Percentiles rank a stretch among this genome's conserved stretches.
These are phyloP conservation scores for Eriosoma lanigerum DNA, from an alignment of 1,140 invertebrate species.

Conservation along the genomic window DNA sequence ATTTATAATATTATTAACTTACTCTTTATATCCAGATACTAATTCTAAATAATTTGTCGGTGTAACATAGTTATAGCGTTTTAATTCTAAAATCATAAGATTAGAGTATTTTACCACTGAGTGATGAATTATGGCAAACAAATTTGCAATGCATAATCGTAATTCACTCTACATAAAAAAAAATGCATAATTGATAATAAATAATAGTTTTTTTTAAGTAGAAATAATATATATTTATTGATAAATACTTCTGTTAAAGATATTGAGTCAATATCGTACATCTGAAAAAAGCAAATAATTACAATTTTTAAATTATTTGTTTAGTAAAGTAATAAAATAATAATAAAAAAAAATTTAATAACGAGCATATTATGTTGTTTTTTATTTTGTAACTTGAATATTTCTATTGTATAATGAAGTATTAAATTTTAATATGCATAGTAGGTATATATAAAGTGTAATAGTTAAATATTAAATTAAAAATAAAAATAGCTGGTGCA, in stretches of 20 bases:
- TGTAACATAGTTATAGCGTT: conserved; percentile 82
- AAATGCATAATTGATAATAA: neutral
- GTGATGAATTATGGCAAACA: conserved; percentile 77
- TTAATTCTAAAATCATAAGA: conserved; percentile 73
- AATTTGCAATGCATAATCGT: conserved; percentile 55
- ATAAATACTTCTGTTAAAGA: conserved; percentile 4
- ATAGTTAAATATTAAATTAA: no score
- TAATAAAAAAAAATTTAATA: no score
- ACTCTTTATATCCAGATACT: conserved; percentile 79
- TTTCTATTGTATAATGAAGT: no score
- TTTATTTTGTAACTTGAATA: no score
- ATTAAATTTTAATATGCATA: no score
- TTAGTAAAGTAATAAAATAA: no score
- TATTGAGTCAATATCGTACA: neutral
- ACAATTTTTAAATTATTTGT: no score
- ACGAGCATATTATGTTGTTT: no score
- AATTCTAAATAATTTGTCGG: conserved; percentile 82
- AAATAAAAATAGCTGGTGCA: no score
- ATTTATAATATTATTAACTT: conserved; percentile 55
- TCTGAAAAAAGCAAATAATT: neutral
- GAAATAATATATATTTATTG: neutral
- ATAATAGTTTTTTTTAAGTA: neutral
- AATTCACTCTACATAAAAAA: conserved; percentile 52
- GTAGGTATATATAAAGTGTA: no score
- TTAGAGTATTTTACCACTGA: conserved; percentile 71